Conservation (phyloP, 2,888 invertebrate genomes). For the Petrolisthes cinctipes region DNA sequence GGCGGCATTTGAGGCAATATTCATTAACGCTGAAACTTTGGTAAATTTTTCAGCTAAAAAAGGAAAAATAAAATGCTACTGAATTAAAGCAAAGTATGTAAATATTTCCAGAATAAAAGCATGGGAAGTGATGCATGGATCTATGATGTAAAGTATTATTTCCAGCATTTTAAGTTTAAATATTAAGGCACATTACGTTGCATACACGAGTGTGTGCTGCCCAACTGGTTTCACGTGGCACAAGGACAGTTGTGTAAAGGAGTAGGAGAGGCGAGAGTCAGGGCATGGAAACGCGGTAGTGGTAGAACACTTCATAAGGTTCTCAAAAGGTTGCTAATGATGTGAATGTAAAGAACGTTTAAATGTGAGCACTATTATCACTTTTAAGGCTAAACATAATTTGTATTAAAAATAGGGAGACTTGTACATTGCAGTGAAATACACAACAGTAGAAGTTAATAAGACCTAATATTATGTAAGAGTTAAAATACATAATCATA, state of each 20-base stretch:
- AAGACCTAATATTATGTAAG: conserved; percentile 11
- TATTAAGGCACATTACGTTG: too few relatives aligned
- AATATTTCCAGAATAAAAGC: too few relatives aligned
- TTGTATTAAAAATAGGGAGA: not conserved
- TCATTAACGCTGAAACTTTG: too few relatives aligned
- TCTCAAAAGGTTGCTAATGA: not conserved
- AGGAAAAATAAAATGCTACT: too few relatives aligned
- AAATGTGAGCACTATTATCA: conserved; percentile 7
- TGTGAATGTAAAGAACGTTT: not conserved
- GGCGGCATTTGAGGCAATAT: not conserved
- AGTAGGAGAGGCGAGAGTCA: not conserved
- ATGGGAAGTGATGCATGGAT: too few relatives aligned
- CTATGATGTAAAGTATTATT: too few relatives aligned
- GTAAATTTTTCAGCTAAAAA: too few relatives aligned
- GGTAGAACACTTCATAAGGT: not conserved
- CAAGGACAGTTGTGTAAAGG: not conserved
- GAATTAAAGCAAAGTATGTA: too few relatives aligned
- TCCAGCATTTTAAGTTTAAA: too few relatives aligned
- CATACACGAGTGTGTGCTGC: not conserved
- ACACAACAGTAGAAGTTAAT: conserved; percentile 4
- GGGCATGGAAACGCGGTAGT: not conserved
- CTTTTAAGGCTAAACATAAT: not conserved
- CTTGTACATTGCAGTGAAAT: conserved; percentile 1
- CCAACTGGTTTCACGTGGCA: conserved; percentile 9
- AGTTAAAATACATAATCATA: conserved; percentile 4